phyloP scores from a whole-genome alignment of 2,797 vertebrate species.

The Nannoperca obscura region DNA sequence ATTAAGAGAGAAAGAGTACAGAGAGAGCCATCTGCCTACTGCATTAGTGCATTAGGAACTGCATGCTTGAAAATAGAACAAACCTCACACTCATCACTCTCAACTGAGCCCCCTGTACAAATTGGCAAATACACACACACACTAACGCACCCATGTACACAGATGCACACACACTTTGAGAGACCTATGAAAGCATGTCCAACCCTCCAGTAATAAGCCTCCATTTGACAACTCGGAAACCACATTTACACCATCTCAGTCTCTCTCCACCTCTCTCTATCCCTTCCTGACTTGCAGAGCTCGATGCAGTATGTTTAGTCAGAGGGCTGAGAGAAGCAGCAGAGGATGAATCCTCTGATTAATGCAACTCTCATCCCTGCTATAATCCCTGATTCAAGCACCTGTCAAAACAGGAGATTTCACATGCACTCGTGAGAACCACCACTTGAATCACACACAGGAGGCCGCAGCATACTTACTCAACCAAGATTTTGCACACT shows the following conservation, averaged over 20 bases:
- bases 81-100: conserved; percentile 54
- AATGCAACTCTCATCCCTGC: conserved; percentile 74
- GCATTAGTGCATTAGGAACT: conserved; percentile 60
- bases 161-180: conserved; percentile 20
- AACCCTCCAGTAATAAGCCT: conserved; percentile 56
- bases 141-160: not conserved
- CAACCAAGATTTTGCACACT: conserved; percentile 28
- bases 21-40: conserved; percentile 55
- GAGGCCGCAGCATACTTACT: conserved; percentile 29
- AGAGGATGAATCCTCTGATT: conserved; percentile 74
- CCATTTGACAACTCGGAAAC: conserved; percentile 63
- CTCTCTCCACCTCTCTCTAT: conserved; percentile 37
- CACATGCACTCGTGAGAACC: conserved; percentile 58
- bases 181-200: conserved; percentile 49
- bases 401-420: conserved; percentile 82
- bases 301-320: conserved; percentile 67
- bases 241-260: conserved; percentile 66
- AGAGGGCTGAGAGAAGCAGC: conserved; percentile 60
- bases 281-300: conserved; percentile 46
- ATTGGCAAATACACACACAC: conserved; percentile 11
- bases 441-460: conserved; percentile 44
- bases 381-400: conserved; percentile 77
- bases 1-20: conserved; percentile 25
- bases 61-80: conserved; percentile 57
- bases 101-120: conserved; percentile 30